Conservation (phyloP, 2,888 invertebrate genomes). For the Plagiodera versicolora region DNA sequence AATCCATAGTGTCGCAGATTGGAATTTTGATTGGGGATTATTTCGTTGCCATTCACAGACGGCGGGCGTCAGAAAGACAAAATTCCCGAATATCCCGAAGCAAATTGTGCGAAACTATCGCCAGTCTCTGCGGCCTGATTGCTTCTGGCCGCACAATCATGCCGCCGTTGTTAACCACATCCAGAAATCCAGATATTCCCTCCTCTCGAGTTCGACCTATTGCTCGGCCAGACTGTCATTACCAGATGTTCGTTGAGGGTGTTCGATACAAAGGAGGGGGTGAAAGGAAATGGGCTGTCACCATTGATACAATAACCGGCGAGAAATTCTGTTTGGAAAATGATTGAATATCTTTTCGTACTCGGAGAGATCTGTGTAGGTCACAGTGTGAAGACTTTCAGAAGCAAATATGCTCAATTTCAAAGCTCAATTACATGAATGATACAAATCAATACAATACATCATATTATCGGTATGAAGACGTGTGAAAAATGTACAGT, state of each 20-base stretch:
- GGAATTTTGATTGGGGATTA: slow-evolving; percentile 8
- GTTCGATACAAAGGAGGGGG: slow-evolving; percentile 21
- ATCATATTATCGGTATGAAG: no score
- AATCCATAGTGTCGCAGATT: neutral
- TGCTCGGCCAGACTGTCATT: slow-evolving; percentile 50
- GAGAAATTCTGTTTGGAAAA: slow-evolving; percentile 5
- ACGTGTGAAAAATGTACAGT: no score
- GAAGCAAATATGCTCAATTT: no score
- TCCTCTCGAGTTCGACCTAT: slow-evolving; percentile 44
- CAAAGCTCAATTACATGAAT: no score
- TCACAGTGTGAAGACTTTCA: no score
- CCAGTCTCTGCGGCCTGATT: slow-evolving; percentile 46
- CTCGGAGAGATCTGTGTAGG: neutral
- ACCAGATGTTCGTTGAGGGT: slow-evolving; percentile 44
- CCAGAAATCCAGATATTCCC: slow-evolving; percentile 44
- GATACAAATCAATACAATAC: no score
- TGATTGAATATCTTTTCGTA: neutral
- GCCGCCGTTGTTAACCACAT: slow-evolving; percentile 47
- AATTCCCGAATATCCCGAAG: slow-evolving; percentile 39
- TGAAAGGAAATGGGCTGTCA: slow-evolving; percentile 23
- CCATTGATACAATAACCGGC: slow-evolving; percentile 23
- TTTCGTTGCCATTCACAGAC: slow-evolving; percentile 10
- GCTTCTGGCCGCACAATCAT: slow-evolving; percentile 52
- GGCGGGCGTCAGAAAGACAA: slow-evolving; percentile 6
- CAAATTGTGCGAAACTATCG: slow-evolving; percentile 46